Conservation (phyloP, 2,888 invertebrate genomes). For the Corbicula japonica region DNA sequence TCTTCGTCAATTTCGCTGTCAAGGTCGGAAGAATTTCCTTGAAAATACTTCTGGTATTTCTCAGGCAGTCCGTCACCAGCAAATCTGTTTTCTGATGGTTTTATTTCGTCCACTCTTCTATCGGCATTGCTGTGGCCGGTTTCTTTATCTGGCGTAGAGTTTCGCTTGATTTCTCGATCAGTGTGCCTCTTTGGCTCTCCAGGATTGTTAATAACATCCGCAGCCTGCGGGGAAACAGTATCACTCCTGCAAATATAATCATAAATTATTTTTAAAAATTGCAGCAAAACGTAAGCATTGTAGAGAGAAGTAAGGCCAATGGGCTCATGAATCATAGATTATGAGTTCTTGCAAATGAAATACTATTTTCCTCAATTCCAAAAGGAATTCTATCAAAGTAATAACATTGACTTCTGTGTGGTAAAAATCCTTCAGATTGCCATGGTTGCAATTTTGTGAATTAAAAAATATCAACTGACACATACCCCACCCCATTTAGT, state of each 20-base stretch:
- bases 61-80: not conserved
- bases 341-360: no score
- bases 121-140: not conserved
- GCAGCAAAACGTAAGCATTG: no score
- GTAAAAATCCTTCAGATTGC: no score
- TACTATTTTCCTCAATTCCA: no score
- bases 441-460: no score
- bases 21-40: slow-evolving; percentile 33
- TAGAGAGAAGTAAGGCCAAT: no score
- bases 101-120: not conserved
- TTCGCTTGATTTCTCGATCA: not conserved
- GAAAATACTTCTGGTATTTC: slow-evolving; percentile 12
- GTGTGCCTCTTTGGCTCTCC: slow-evolving; percentile 1
- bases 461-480: no score
- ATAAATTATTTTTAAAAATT: no score
- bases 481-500: no score
- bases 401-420: no score
- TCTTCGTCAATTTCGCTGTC: slow-evolving; percentile 56
- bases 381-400: no score
- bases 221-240: slow-evolving; percentile 73
- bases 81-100: not conserved
- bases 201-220: slow-evolving; percentile 73
- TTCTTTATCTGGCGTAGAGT: slow-evolving; percentile 18
- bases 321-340: no score
- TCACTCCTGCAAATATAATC: slow-evolving; percentile 76